Base-by-base conservation (phyloP, 2,113 vertebrate genomes). In the Noctilio leporinus region DNA sequence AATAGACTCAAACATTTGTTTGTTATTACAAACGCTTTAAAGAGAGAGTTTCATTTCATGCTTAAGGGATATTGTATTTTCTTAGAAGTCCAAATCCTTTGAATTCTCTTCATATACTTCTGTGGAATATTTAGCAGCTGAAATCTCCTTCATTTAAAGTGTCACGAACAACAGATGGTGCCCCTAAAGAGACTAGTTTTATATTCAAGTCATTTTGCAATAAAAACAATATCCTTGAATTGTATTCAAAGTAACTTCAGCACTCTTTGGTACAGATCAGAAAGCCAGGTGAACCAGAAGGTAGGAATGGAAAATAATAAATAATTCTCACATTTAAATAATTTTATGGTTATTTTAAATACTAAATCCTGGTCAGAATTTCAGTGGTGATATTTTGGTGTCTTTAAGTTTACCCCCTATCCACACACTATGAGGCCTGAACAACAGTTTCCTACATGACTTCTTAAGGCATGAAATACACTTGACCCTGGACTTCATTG, bases 81-180 rank as follows among this genome's bases (percentile, higher is more conserved):
- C 95, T 94, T 96, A 92, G 95, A 96, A 97, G 75, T 28, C 19
- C 57, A 89, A 92, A 94, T 88, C 57, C 90, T 96, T 92, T 96
- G 86, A 95, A 81, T 97, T 92, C 49, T 92, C 59, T 95, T 97
- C 97, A 97, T 96, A 97, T 97, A 90, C 95, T 97, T 95, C 84
- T 91, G 65, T 96, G 94, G 92, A 97, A 93, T 97, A 97, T 96
- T 96, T 97, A 97, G 96, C 85, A 97, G 93, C 75, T 92, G 90
- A 96, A 97, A 95, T 96, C 65, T 95, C 96, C 95, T 95, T 95
- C 88, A 96, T 96, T 97, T 95, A 95, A 97, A 97, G 95, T 97
- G 97, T 94, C 92, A 75, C 83, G 96, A 96, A 96, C 96, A 97
- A 95, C 96, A 97, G 97, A 97, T 97, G 96, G 97, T 95, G 76